phyloP scores from a whole-genome alignment of 2,888 invertebrate genomes.

The Noctua janthe region DNA sequence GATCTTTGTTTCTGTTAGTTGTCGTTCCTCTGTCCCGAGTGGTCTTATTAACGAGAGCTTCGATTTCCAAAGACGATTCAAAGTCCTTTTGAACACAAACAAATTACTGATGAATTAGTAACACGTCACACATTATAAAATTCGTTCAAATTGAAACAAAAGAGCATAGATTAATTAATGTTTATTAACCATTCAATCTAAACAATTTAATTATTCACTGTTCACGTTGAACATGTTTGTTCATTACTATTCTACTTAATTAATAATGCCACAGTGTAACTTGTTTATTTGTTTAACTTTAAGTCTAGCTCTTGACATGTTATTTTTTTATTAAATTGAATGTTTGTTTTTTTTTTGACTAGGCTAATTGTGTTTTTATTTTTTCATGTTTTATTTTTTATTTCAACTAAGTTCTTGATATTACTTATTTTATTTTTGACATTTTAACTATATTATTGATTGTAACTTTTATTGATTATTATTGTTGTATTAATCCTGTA shows the following conservation, averaged over 20 bases:
- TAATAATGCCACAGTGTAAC: no score
- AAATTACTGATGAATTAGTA: slow-evolving; percentile 58
- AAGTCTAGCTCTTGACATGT: no score
- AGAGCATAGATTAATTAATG: not conserved
- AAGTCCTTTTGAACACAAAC: slow-evolving; percentile 89
- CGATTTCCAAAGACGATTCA: slow-evolving; percentile 89
- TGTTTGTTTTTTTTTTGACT: no score
- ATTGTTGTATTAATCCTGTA: no score
- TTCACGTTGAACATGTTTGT: slow-evolving; percentile 4
- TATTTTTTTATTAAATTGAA: no score
- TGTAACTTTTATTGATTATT: no score
- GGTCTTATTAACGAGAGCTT: slow-evolving; percentile 75
- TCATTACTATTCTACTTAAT: slow-evolving; percentile 12
- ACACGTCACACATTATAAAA: slow-evolving; percentile 48
- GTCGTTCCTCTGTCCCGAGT: slow-evolving; percentile 88
- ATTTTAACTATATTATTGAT: no score
- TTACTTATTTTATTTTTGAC: no score
- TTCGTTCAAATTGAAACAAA: slow-evolving; percentile 20
- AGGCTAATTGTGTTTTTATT: no score
- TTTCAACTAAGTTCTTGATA: no score
- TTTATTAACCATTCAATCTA: slow-evolving; percentile 10
- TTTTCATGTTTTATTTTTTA: no score
- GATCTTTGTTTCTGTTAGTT: slow-evolving; percentile 90
- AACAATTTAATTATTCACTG: slow-evolving; percentile 17
- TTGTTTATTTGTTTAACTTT: no score